A percentile compares a stretch with the other conserved stretches of the same genome.
Evolutionary conservation across 1,140 invertebrate genomes (phyloP).

Genomic region (Cecropterus lyciades): DNA sequence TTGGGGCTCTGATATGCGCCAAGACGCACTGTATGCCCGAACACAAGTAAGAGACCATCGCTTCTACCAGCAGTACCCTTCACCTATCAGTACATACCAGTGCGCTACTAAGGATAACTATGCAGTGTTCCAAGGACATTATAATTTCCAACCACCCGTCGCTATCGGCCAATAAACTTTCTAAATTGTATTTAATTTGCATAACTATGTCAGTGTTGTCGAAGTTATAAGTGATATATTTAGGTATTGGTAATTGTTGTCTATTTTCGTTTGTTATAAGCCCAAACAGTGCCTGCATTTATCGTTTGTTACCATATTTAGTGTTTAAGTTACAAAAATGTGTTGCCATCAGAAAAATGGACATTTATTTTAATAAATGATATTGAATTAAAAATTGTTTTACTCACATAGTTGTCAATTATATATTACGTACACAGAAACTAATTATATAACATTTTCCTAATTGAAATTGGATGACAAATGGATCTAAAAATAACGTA

Average conservation of each 20-base stretch:
- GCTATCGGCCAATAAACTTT: conserved; percentile 73
- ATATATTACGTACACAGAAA: no score
- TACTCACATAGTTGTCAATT: not conserved
- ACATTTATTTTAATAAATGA: conserved; percentile 31
- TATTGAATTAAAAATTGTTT: not conserved
- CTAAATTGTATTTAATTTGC: not conserved
- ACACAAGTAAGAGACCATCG: conserved; percentile 55
- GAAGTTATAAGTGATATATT: conserved; percentile 8
- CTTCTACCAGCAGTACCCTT: conserved; percentile 73
- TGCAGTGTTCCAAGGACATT: conserved; percentile 80
- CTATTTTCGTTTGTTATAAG: conserved; percentile 13
- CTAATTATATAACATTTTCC: no score
- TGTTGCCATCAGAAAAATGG: conserved; percentile 21
- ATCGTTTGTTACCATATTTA: conserved; percentile 53
- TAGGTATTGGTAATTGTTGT: conserved; percentile 12
- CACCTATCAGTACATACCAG: conserved; percentile 68
- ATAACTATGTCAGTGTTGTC: conserved; percentile 8
- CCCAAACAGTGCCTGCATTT: conserved; percentile 24
- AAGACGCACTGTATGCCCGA: conserved; percentile 59
- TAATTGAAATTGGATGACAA: no score
- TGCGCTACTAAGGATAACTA: conserved; percentile 81
- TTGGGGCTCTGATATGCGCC: conserved; percentile 65
- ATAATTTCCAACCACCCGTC: conserved; percentile 75
- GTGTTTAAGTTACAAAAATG: conserved; percentile 9
- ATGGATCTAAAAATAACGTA: no score